Conservation (phyloP, 2,113 vertebrate species). For the Sardina pilchardus region DNA sequence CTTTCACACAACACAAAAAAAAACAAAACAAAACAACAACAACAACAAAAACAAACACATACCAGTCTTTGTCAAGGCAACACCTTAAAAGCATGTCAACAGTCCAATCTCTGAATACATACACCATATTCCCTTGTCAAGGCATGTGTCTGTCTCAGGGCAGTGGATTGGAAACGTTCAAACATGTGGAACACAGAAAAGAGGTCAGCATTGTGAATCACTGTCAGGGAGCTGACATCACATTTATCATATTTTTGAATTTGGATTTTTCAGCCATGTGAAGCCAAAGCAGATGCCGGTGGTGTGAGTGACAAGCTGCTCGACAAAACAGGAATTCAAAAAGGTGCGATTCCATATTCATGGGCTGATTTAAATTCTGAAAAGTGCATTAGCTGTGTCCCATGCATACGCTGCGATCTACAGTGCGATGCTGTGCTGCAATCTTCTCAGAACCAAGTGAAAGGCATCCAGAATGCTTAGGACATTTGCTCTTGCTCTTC, state of each 20-base stretch:
- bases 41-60: neutral
- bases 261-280: constrained; percentile 70
- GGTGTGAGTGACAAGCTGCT: constrained; percentile 77
- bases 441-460: neutral
- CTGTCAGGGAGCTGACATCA: constrained; percentile 68
- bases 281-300: constrained; percentile 74
- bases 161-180: constrained; percentile 75
- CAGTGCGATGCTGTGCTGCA: neutral
- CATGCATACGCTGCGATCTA: constrained; percentile 32
- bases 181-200: constrained; percentile 73
- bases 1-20: neutral
- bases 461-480: neutral
- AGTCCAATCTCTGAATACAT: constrained; percentile 65
- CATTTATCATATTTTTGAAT: constrained; percentile 75
- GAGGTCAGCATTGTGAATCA: constrained; percentile 72
- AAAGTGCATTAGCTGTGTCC: constrained; percentile 66
- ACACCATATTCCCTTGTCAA: constrained; percentile 75
- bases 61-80: constrained; percentile 58
- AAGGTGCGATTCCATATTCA: constrained; percentile 76
- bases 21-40: neutral
- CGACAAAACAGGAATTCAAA: constrained; percentile 74
- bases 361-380: constrained; percentile 77
- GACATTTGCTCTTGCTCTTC: neutral
- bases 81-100: constrained; percentile 71
- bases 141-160: constrained; percentile 72